Evolutionary conservation across 2,797 vertebrate species (phyloP).

Genomic region (Danio aesculapii): DNA sequence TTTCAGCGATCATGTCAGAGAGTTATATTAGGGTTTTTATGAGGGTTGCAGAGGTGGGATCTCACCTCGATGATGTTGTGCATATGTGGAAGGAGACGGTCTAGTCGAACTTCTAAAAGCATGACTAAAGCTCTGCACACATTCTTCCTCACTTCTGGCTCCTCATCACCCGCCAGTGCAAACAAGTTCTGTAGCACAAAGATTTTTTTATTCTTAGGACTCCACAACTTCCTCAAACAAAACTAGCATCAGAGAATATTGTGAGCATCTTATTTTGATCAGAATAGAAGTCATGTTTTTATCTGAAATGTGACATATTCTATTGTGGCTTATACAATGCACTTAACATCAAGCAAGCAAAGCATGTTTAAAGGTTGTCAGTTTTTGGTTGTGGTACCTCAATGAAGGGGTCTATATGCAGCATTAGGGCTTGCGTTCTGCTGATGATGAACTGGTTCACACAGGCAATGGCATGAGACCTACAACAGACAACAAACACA

Average conservation of each 20-base stretch:
- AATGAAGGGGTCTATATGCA: constrained; percentile 96
- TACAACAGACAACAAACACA: constrained; percentile 68
- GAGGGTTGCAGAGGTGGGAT: background rate
- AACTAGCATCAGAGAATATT: background rate
- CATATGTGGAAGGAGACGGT: constrained; percentile 89
- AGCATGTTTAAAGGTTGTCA: too few species aligned
- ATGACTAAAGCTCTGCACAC: constrained; percentile 88
- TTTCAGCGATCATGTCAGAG: background rate
- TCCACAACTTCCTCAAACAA: background rate
- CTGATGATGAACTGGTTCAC: constrained; percentile 99
- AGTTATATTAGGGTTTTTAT: background rate
- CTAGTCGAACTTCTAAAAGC: constrained; percentile 89
- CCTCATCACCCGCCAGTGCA: constrained; percentile 85
- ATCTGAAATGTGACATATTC: too few species aligned
- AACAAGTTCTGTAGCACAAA: constrained; percentile 82
- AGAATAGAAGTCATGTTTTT: too few species aligned
- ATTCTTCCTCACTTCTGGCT: constrained; percentile 88
- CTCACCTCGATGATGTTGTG: constrained; percentile 88
- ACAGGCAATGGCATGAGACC: constrained; percentile 96
- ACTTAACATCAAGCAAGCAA: too few species aligned
- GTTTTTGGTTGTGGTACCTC: constrained; percentile 79
- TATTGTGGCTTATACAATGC: too few species aligned
- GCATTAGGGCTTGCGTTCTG: constrained; percentile 96
- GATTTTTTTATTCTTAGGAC: background rate
- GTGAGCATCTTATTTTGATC: too few species aligned